A percentile compares a stretch with the other conserved stretches of the same genome.
Evolutionary conservation across 2,888 invertebrate genomes (phyloP).

Genomic region (Campoletis raptor): DNA sequence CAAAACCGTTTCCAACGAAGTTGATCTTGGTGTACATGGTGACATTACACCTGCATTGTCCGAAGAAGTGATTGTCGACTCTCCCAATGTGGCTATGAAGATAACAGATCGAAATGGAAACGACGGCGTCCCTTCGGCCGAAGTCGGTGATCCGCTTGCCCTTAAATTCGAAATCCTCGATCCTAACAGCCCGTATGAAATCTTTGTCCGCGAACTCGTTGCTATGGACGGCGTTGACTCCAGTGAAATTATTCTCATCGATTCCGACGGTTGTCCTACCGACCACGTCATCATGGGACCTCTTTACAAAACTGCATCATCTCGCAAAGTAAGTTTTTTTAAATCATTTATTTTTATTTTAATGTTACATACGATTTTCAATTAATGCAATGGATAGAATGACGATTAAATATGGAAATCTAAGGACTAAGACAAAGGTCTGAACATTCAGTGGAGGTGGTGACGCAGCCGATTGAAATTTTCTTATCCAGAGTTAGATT

Average conservation of each 20-base stretch:
- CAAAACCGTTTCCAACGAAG: constrained; percentile 97
- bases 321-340: constrained; percentile 89
- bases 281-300: constrained; percentile 98
- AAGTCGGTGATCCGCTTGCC: constrained; percentile 96
- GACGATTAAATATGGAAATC: not conserved
- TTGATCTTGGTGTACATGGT: constrained; percentile 94
- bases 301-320: constrained; percentile 92
- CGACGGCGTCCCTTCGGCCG: constrained; percentile 94
- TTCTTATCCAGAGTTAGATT: not conserved
- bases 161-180: constrained; percentile 97
- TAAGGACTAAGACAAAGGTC: not conserved
- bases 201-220: constrained; percentile 96
- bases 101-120: constrained; percentile 94
- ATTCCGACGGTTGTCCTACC: constrained; percentile 96
- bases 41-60: constrained; percentile 94
- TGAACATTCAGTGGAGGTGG: not conserved
- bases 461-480: constrained; percentile 1
- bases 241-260: constrained; percentile 96
- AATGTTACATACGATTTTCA: not conserved
- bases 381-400: not conserved
- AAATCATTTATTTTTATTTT: not conserved
- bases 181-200: constrained; percentile 97
- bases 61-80: constrained; percentile 96
- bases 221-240: constrained; percentile 98
- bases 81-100: constrained; percentile 97